A percentile compares a stretch with the other conserved stretches of the same genome.
Evolutionary conservation across 2,113 vertebrate genomes (phyloP).

Genomic region (Microcebus ravelobensis): DNA sequence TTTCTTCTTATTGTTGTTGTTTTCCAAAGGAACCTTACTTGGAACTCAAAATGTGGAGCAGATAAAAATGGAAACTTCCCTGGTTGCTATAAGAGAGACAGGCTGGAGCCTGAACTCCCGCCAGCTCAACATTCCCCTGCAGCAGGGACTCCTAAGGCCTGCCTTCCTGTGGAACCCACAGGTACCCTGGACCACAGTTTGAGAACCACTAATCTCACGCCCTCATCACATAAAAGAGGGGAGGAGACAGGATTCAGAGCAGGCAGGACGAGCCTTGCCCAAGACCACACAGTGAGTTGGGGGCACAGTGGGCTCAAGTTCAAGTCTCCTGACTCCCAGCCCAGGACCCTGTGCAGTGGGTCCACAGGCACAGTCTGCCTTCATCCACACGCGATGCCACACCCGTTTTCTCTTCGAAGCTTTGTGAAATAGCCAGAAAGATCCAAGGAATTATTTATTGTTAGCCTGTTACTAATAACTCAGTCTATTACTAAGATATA

Average conservation of each 20-base stretch:
- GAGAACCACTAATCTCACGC: not conserved
- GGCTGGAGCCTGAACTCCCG: not conserved
- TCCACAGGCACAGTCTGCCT: not conserved
- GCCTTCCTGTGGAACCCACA: not conserved
- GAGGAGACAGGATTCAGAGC: not conserved
- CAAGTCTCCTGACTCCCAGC: not conserved
- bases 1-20: not conserved
- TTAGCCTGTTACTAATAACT: not conserved
- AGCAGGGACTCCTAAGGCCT: not conserved
- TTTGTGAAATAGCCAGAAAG: not conserved
- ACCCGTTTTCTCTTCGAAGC: not conserved
- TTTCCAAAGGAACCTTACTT: slow-evolving; percentile 48
- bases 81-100: not conserved
- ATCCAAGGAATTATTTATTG: not conserved
- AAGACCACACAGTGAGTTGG: not conserved
- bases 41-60: slow-evolving; percentile 9
- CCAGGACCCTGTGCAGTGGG: not conserved
- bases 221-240: not conserved
- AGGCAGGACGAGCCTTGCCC: not conserved
- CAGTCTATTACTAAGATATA: not conserved
- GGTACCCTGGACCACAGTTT: not conserved
- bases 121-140: not conserved
- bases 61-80: slow-evolving; percentile 40
- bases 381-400: not conserved
- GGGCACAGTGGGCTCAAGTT: not conserved